Percentiles rank a stretch among this genome's conserved stretches.
Conservation (phyloP, 2,797 vertebrate species). For the Anguilla obscura region DNA sequence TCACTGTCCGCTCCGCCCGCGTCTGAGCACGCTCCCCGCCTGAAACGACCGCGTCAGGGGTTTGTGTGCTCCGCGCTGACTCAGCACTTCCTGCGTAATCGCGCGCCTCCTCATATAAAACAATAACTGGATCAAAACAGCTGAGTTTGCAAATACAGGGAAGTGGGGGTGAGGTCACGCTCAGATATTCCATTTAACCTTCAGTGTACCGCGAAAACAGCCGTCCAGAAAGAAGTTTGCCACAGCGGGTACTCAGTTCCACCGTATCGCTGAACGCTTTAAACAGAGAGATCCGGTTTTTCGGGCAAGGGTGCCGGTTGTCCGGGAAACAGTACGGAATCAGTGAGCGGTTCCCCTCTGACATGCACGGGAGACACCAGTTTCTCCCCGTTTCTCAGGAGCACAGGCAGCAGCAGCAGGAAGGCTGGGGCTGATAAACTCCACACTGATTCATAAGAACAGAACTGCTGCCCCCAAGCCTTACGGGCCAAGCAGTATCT, state of each 20-base stretch:
- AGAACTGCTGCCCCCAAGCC: neutral
- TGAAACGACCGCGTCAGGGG: neutral
- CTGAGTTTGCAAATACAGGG: neutral
- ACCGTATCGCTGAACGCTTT: neutral
- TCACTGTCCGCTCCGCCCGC: neutral
- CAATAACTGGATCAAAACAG: neutral
- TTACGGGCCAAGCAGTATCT: neutral
- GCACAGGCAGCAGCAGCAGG: no score
- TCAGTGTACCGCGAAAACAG: neutral
- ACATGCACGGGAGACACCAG: no score
- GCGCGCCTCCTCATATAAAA: neutral
- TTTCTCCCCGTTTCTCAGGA: no score
- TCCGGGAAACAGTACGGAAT: neutral
- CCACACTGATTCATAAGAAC: neutral
- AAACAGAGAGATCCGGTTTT: neutral
- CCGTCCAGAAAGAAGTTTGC: neutral
- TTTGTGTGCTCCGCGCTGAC: neutral
- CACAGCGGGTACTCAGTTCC: neutral
- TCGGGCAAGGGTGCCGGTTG: no score
- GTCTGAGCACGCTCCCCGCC: no score
- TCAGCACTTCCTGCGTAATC: neutral
- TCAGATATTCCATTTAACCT: neutral
- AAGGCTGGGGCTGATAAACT: neutral
- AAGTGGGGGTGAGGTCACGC: neutral
- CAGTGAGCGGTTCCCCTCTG: no score